phyloP scores from a whole-genome alignment of 53 echinoderm and acorn worm genomes.

The Apostichopus leukothele region DNA sequence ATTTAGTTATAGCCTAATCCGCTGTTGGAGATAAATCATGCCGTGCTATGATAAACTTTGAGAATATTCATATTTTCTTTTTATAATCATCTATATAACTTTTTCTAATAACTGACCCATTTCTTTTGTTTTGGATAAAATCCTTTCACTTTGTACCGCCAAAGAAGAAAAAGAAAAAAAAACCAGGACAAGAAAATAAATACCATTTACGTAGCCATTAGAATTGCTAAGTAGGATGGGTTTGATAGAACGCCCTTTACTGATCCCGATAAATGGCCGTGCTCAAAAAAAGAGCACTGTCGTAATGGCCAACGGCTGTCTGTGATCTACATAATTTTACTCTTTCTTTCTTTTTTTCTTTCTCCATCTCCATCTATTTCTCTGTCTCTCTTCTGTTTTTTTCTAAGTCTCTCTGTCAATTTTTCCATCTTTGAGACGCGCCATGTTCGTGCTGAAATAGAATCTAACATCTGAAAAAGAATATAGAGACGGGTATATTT shows the following conservation, averaged over 20 bases:
- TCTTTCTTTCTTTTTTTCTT: background rate
- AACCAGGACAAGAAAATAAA: too few relatives aligned
- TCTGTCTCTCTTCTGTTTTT: background rate
- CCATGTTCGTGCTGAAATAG: slow-evolving; percentile 38
- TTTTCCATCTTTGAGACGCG: slow-evolving; percentile 34
- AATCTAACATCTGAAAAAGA: slow-evolving; percentile 18
- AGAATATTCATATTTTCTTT: too few relatives aligned
- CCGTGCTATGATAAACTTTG: too few relatives aligned
- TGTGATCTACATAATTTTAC: slow-evolving; percentile 36
- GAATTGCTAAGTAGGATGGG: slow-evolving; percentile 17
- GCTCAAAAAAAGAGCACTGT: slow-evolving; percentile 14
- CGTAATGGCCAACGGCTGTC: slow-evolving; percentile 33
- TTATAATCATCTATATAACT: too few relatives aligned
- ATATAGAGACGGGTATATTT: slow-evolving; percentile 36
- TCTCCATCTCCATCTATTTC: background rate
- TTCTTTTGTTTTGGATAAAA: too few relatives aligned
- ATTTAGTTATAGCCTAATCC: too few relatives aligned
- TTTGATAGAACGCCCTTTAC: slow-evolving; percentile 23
- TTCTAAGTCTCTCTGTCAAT: slow-evolving; percentile 13
- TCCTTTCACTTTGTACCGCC: too few relatives aligned
- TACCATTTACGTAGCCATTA: slow-evolving; percentile 2
- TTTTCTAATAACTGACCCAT: too few relatives aligned
- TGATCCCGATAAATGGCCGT: slow-evolving; percentile 33
- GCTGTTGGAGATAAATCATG: too few relatives aligned
- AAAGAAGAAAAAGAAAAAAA: too few relatives aligned